phyloP scores from a whole-genome alignment of 2,113 vertebrate genomes.

The Rhinolophus ferrumequinum region DNA sequence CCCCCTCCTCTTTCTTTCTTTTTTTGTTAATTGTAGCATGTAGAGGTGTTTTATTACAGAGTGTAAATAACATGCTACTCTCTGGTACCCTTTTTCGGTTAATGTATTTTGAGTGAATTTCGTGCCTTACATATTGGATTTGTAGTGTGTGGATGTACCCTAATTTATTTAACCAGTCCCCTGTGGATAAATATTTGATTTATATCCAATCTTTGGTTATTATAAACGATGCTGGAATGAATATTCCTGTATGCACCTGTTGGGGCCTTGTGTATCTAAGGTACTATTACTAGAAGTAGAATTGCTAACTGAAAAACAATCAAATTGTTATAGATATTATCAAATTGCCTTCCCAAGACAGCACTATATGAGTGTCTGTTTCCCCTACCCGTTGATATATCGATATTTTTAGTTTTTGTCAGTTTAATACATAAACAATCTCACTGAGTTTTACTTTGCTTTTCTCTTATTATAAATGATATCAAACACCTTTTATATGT shows the following conservation, averaged over 20 bases:
- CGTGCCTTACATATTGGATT: background rate
- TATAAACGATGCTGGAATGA: background rate
- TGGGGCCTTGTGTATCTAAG: background rate
- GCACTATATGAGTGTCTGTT: background rate
- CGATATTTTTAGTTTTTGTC: background rate
- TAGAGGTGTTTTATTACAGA: no score
- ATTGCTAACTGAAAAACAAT: constrained; percentile 8
- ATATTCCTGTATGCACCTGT: background rate
- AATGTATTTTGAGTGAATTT: background rate
- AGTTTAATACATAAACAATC: background rate
- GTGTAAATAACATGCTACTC: no score
- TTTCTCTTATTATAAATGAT: constrained; percentile 21
- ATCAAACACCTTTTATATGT: background rate
- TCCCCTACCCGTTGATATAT: background rate
- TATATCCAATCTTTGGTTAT: background rate
- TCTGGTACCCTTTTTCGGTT: no score
- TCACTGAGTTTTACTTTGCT: background rate
- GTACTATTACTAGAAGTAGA: background rate
- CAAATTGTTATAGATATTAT: background rate
- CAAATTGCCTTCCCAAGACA: background rate
- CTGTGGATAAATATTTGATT: background rate
- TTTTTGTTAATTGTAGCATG: background rate
- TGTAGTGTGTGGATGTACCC: background rate
- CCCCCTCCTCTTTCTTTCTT: background rate
- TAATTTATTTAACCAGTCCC: background rate